Percentiles rank a stretch among this genome's conserved stretches.
Conservation (phyloP, 2,797 vertebrate species). For the Neoniphon sammara region DNA sequence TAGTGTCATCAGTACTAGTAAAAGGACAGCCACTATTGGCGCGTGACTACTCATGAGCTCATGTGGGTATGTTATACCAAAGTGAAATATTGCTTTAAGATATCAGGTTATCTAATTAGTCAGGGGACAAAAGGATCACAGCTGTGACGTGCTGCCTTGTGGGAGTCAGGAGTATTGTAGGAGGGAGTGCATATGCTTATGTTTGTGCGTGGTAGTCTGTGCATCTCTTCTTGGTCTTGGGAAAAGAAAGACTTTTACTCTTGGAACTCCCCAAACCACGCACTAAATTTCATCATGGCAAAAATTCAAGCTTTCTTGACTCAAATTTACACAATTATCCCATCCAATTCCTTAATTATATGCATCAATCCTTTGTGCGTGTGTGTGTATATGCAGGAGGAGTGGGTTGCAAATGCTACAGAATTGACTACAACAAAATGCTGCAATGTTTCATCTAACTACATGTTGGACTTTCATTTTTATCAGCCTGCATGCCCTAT, state of each 20-base stretch:
- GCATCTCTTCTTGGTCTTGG: constrained; percentile 51
- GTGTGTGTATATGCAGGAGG: constrained; percentile 4
- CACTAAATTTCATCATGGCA: constrained; percentile 20
- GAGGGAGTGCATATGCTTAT: constrained; percentile 67
- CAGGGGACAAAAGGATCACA: constrained; percentile 77
- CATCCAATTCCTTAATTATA: background rate
- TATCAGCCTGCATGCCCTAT: constrained; percentile 27
- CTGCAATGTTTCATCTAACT: constrained; percentile 23
- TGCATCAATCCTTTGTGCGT: constrained; percentile 9
- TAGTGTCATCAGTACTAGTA: constrained; percentile 32
- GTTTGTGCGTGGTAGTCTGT: constrained; percentile 53
- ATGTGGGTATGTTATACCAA: constrained; percentile 44
- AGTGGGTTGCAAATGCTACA: constrained; percentile 23
- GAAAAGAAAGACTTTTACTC: constrained; percentile 38
- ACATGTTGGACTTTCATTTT: constrained; percentile 23
- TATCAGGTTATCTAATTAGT: constrained; percentile 79
- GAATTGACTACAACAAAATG: constrained; percentile 6
- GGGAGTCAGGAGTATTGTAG: constrained; percentile 70
- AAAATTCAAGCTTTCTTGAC: constrained; percentile 13
- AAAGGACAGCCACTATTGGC: constrained; percentile 56
- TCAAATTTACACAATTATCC: constrained; percentile 11
- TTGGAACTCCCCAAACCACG: constrained; percentile 25
- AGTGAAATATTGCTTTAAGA: constrained; percentile 68
- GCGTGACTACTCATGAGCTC: constrained; percentile 42
- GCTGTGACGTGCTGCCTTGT: constrained; percentile 71